Evolutionary conservation across 2,888 invertebrate genomes (phyloP), one percentile per base, ranked within the genome.

Genomic region (Andricus curvator): DNA sequence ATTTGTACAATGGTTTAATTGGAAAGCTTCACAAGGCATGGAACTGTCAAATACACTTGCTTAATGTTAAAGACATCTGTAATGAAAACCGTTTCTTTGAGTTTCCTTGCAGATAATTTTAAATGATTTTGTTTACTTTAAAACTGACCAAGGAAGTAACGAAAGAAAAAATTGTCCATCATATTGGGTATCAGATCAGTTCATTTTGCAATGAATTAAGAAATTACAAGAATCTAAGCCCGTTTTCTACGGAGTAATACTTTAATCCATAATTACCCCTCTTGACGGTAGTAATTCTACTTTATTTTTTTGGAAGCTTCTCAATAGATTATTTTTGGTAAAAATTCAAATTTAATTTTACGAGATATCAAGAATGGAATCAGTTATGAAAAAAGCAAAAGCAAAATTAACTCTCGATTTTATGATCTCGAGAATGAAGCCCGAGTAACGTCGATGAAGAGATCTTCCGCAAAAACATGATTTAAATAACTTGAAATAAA

Each of bases 291-390:
- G 6, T 33, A 33, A 33, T 20, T 51, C 6, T 20, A 51, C 51
- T 51, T 51, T 6, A 20, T 51, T 51, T 51, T 51, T 20, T 20
- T 20, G 22, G 22, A n/a, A 56, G 33, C 2, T 37, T 74, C 51
- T n/a, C n/a, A 13, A 6, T 37, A 37, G n/a, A 60, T 56, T 74
- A 60, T 56, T 56, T 56, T 74, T 22, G n/a, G 37, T 74, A 60
- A 74, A 74, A 74, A 74, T 74, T 33, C n/a, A 74, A 74, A 74
- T 74, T 51, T 17, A 56, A 74, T 5, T 74, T 74, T n/a, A 17
- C 74, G 74, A 20, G 74, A 33, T 56, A 51, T 56, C 56, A 56
- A 29, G 56, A 74, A 74, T 74, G 33, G 44, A 74, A 33, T 56
- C 70, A 74, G n/a, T 74, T 25, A 33, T 20, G 56, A 74, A 74